phyloP scores from a whole-genome alignment of 2,113 vertebrate species.

The Columbina picui region DNA sequence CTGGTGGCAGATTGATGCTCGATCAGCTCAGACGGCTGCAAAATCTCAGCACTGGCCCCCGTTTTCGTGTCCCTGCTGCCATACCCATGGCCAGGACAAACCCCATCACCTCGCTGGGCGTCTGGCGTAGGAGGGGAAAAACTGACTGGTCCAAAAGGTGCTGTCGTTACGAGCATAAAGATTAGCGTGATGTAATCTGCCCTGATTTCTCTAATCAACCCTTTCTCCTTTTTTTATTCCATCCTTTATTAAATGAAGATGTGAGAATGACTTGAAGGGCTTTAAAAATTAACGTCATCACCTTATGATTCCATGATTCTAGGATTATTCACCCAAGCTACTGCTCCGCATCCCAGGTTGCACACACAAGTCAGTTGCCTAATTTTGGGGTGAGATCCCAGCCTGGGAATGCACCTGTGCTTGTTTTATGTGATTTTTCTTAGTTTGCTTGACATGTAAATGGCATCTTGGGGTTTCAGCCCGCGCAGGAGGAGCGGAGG shows the following conservation, averaged over 20 bases:
- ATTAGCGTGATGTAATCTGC: not conserved
- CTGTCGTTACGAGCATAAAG: not conserved
- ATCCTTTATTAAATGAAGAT: not conserved
- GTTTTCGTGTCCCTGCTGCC: not conserved
- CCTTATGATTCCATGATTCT: not conserved
- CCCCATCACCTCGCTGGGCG: not conserved
- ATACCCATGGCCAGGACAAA: too few relatives aligned
- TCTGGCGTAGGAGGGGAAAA: not conserved
- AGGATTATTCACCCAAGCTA: not conserved
- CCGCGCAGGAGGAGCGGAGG: conserved; percentile 83
- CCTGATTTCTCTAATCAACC: not conserved
- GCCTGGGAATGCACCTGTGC: not conserved
- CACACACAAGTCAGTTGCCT: not conserved
- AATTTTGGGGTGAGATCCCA: not conserved
- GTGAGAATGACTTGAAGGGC: not conserved
- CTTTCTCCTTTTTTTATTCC: not conserved
- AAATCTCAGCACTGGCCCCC: not conserved
- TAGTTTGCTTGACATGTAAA: not conserved
- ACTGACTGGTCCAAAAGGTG: not conserved
- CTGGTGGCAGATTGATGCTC: not conserved
- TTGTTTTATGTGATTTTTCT: not conserved
- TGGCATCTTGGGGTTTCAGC: conserved; percentile 63
- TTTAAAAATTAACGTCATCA: not conserved
- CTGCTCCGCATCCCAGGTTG: not conserved
- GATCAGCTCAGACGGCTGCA: not conserved